Evolutionary conservation across 2,113 vertebrate genomes (phyloP).

Genomic region (Notiomystis cincta): DNA sequence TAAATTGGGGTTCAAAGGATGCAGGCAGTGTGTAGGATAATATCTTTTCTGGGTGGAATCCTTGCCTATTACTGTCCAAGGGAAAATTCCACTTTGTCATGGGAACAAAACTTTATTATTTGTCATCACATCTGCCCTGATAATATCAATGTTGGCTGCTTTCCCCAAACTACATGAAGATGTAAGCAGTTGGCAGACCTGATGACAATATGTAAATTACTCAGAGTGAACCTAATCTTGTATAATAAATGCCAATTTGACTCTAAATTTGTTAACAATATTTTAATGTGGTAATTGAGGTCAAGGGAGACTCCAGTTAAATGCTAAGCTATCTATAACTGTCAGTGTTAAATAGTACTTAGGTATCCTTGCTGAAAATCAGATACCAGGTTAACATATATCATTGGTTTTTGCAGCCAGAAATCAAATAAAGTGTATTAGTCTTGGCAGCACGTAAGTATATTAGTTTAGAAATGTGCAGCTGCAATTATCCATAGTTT

Average conservation of each 20-base stretch:
- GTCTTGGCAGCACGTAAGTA: conserved; percentile 12
- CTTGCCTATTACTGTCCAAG: background rate
- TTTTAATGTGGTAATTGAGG: conserved; percentile 76
- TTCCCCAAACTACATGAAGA: conserved; percentile 54
- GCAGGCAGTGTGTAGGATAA: background rate
- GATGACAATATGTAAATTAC: conserved; percentile 72
- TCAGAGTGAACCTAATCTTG: conserved; percentile 62
- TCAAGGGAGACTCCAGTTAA: conserved; percentile 64
- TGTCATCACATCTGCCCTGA: conserved; percentile 14
- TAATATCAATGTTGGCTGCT: conserved; percentile 42
- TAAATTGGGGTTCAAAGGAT: background rate
- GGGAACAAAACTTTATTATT: background rate
- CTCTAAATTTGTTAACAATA: conserved; percentile 77
- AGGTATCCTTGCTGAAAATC: conserved; percentile 52
- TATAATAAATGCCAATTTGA: conserved; percentile 69
- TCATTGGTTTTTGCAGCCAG: conserved; percentile 31
- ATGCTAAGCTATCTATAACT: conserved; percentile 68
- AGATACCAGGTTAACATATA: conserved; percentile 45
- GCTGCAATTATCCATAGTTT: background rate
- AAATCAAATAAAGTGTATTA: conserved; percentile 57
- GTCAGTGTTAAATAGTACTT: conserved; percentile 52
- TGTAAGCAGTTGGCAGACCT: conserved; percentile 59
- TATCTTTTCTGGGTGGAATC: background rate
- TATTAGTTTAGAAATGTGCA: conserved; percentile 48
- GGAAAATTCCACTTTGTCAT: background rate